Base-by-base conservation (phyloP, 2,113 vertebrate genomes). In the Hyperopisus bebe region DNA sequence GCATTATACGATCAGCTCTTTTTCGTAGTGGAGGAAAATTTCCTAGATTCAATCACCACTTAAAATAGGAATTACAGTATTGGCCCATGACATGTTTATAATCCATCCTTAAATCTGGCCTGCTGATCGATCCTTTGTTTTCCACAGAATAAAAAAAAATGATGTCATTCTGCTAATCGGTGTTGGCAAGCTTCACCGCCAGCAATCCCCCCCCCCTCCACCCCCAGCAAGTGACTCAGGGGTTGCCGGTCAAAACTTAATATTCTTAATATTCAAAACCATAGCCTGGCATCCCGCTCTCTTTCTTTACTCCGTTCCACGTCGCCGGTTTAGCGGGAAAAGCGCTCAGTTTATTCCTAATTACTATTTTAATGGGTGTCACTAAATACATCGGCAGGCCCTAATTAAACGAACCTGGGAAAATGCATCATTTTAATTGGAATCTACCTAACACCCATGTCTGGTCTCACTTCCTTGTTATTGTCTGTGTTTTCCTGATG, bases 351-450 rank as follows among this genome's bases (percentile, higher is more conserved):
- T 91, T 90, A 88, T 53, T 90, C 70, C 55, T 89, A 88, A 91
- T 91, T 91, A 91, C 70, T 66, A 83, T 13, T 91, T 89, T 91
- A 91, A 92, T 91, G 89, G 58, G 21, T 92, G 66, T 92, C 89
- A 90, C 91, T 91, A 90, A 91, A 92, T 90, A 87, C 90, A 85
- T 88, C 17, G 44, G 88, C 88, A 84, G 86, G 84, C 91, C 53
- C 70, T 89, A 92, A 93, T 92, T 91, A 91, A 88, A 91, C 82
- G 50, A 66, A 47, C 74, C 46, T 87, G 88, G 82, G 90, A 89
- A 86, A 90, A 92, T 93, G 88, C 89, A 92, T 92, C 91, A 91
- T 93, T 89, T 92, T 91, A 93, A 93, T 92, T 90, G 91, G 91
- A 90, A 90, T 90, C 91, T 89, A 90, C 83, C 88, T 48, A 24